phyloP scores from a whole-genome alignment of 2,888 invertebrate species.

The Rutpela maculata region DNA sequence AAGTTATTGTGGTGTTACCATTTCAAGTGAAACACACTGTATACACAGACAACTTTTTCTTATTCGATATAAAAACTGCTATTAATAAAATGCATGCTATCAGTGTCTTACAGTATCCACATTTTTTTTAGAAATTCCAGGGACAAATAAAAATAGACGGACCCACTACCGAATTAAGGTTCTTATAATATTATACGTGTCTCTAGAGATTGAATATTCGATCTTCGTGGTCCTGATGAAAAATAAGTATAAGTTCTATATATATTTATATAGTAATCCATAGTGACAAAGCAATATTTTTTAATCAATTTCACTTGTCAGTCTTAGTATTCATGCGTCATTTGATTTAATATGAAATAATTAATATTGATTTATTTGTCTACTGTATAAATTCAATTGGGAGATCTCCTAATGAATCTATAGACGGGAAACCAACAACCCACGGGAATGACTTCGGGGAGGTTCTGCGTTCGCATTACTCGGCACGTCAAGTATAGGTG shows the following conservation, averaged over 20 bases:
- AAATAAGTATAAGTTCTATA: not conserved
- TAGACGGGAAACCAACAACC: constrained; percentile 43
- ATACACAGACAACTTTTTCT: too few relatives aligned
- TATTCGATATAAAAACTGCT: too few relatives aligned
- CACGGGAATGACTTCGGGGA: constrained; percentile 37
- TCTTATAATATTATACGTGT: not conserved
- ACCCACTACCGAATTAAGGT: not conserved
- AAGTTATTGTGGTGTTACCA: too few relatives aligned
- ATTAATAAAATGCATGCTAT: too few relatives aligned
- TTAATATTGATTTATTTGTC: constrained; percentile 43
- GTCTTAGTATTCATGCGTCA: not conserved
- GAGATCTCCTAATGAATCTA: constrained; percentile 47
- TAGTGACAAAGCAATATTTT: not conserved
- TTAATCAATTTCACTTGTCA: constrained; percentile 1
- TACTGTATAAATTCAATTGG: constrained; percentile 46
- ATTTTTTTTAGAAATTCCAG: not conserved
- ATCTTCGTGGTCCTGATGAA: not conserved
- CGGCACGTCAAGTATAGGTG: constrained; percentile 43
- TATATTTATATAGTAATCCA: not conserved
- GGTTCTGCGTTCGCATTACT: constrained; percentile 37
- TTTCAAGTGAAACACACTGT: too few relatives aligned
- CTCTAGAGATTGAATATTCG: not conserved
- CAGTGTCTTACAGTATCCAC: too few relatives aligned
- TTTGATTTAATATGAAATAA: constrained; percentile 36
- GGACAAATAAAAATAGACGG: not conserved